Base-by-base conservation (phyloP, 2,797 vertebrate genomes). In the Argentina silus region DNA sequence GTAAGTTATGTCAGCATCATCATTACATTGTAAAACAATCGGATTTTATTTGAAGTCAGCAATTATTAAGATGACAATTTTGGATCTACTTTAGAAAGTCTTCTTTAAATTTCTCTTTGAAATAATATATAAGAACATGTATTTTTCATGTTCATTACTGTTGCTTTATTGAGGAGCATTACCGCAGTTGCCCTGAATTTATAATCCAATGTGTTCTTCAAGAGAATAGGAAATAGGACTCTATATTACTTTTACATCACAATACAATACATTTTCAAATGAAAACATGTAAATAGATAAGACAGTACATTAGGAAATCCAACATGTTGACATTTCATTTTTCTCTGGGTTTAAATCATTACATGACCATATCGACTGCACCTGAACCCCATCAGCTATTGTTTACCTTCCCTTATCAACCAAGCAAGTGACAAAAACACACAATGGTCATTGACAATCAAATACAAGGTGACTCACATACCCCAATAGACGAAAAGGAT, bases 111-210 rank as follows among this genome's bases (percentile, higher is more conserved):
- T 1, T 36, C 27, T 9, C 60, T 19, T 60, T 45, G 6, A 44
- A 45, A 45, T 45, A 19, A 64, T 44, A 42, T 44, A 64, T 19
- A 51, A 44, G 12, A 64, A 45, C 12, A n/a, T n/a, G 21, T 17
- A n/a, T 69, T 4, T 43, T 61, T 63, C 12, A 23, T 17, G 56
- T 64, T 69, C 9, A 69, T 2, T 53, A 23, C 23, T 67, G 50
- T 51, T 44, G 17, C n/a, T 67, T 67, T 68, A 51, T 77, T 48
- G 56, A 77, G 73, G 59, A 15, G 67, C 17, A 50, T n/a, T 27
- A 65, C 2, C 44, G 66, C 27, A 36, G 27, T 36, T 36, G 62
- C 51, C 43, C 44, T 59, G 8, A 43, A 43, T 42, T 60, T 17
- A 57, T 48, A 61, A 51, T 9, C 56, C 45, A 47, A 75, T 45